Evolutionary conservation across 2,888 invertebrate genomes (phyloP), one percentile per base, ranked within the genome.

Genomic region (Drosophila suboccidentalis): DNA sequence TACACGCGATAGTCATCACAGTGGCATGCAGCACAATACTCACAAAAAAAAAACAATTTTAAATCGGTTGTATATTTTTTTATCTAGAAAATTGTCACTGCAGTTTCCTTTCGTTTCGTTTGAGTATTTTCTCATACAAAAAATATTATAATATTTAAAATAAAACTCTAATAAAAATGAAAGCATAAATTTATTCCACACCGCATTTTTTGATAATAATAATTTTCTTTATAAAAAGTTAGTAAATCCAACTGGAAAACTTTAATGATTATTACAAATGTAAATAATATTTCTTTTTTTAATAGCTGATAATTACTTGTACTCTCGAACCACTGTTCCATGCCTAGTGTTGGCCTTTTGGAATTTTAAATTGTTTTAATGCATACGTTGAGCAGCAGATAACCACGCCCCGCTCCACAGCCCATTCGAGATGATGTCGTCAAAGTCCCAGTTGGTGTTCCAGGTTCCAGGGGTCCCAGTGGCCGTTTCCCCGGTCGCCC

Each of bases 321-420:
- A 43, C 22, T 19, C 36, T 13, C 0, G 4, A 8, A 15, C 46
- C 32, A 22, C 39, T 22, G 41, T 51, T 43, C 46, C 19, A 3
- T 39, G 59, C 10, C 38, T 49, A 58, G 58, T 58, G 71, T 65
- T 71, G 71, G 68, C 61, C 82, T 75, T 53, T 78, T 65, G 83
- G 87, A 83, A 86, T 86, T 80, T 88, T 79, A 88, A 86, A 88
- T 86, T 88, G 87, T 83, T 83, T 88, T 82, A 86, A 80, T 88
- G 76, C 78, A 78, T 75, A 77, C 68, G 54, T 50, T 51, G 70
- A 60, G 63, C 75, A 68, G 67, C 63, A 66, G 61, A 69, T 63
- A 71, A 44, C 76, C 65, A 71, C 80, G 61, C 80, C 83, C 70
- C 65, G 50, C 61, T 39, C 51, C 60, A 50, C 51, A 34, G 32